These are phyloP conservation scores for Diplolepis rosae DNA, from an alignment of 2,888 invertebrate genomes.

Conservation along the genomic window DNA sequence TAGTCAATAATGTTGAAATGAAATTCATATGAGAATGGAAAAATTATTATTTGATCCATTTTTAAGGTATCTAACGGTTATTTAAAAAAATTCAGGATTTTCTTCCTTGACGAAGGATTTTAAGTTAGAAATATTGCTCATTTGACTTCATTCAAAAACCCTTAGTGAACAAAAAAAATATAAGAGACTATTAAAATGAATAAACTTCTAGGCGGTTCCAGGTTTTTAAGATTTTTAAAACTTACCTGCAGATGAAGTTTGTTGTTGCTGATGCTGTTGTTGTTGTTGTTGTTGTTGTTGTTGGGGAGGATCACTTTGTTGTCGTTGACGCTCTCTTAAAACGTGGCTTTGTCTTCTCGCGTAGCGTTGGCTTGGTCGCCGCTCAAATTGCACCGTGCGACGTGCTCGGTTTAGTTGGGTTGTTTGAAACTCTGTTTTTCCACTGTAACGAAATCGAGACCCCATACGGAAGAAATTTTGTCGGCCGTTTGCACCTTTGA, in stretches of 20 bases:
- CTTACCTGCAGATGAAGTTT: neutral
- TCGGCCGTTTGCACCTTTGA: slow-evolving; percentile 89
- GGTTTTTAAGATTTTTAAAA: too few species aligned
- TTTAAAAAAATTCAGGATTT: too few species aligned
- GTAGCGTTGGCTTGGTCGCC: slow-evolving; percentile 96
- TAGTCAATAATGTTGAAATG: too few species aligned
- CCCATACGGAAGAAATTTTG: slow-evolving; percentile 99
- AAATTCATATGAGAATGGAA: too few species aligned
- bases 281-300: slow-evolving; percentile 55
- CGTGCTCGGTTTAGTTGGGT: slow-evolving; percentile 92
- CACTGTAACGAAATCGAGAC: slow-evolving; percentile 95
- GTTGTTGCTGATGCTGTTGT: neutral
- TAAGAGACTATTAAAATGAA: neutral
- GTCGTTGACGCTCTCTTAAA: slow-evolving; percentile 85
- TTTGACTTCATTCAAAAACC: neutral
- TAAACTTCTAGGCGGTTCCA: too few species aligned
- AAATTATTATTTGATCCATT: too few species aligned
- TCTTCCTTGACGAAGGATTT: too few species aligned
- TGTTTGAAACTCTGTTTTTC: slow-evolving; percentile 98
- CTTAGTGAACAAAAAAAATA: neutral
- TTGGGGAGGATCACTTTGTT: slow-evolving; percentile 69
- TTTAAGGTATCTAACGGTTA: too few species aligned
- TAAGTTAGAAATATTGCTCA: too few species aligned
- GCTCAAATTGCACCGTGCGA: slow-evolving; percentile 95
- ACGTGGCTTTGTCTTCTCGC: slow-evolving; percentile 94